Evolutionary conservation across 1,140 invertebrate genomes (phyloP).

Genomic region (Riptortus pedestris): DNA sequence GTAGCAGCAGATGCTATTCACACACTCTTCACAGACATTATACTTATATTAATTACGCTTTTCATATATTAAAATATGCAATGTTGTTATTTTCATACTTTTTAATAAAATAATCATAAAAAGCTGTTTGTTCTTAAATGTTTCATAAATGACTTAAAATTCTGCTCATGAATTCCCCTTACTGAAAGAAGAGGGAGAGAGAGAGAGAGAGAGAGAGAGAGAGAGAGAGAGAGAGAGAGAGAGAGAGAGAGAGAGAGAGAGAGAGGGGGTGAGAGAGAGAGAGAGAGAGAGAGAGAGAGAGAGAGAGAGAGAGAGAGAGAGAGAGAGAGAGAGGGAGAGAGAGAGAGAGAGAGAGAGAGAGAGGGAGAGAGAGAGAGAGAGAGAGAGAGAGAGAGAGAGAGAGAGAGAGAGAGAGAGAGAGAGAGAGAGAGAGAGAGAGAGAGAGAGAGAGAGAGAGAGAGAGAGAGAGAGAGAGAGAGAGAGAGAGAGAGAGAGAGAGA

Average conservation of each 20-base stretch:
- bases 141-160: no score
- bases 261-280: no score
- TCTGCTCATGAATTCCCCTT: no score
- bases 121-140: no score
- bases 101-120: no score
- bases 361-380: conserved; percentile 10
- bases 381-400: background rate
- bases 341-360: conserved; percentile 13
- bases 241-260: conserved; percentile 15
- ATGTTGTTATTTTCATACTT: no score
- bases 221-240: conserved; percentile 15
- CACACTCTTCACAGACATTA: no score
- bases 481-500: conserved; percentile 3
- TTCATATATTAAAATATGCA: no score
- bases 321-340: conserved; percentile 12
- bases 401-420: conserved; percentile 3
- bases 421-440: conserved; percentile 13
- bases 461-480: conserved; percentile 12
- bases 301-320: conserved; percentile 13
- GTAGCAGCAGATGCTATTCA: no score
- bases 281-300: conserved; percentile 14
- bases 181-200: conserved; percentile 5
- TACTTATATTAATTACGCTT: no score
- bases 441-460: conserved; percentile 13
- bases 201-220: conserved; percentile 15